phyloP scores from a whole-genome alignment of 1,140 invertebrate species.

The Drosophila lacertosa region DNA sequence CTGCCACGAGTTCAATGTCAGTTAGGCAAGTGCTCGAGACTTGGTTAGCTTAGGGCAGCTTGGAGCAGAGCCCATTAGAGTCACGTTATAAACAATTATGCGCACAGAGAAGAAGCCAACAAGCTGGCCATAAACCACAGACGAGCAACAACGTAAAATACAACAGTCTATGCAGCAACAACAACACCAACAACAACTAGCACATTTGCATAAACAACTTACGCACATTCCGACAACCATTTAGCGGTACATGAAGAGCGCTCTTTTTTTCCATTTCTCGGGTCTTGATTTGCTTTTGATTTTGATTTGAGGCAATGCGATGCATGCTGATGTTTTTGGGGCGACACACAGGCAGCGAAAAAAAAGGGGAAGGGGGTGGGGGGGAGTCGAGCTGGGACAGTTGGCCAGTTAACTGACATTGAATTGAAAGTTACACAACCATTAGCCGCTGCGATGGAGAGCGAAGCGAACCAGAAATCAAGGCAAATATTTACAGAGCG shows the following conservation, averaged over 20 bases:
- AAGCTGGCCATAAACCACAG: constrained; percentile 40
- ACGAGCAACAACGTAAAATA: constrained; percentile 30
- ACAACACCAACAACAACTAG: constrained; percentile 34
- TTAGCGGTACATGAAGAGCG: constrained; percentile 65
- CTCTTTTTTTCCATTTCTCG: constrained; percentile 34
- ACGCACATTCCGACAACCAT: constrained; percentile 67
- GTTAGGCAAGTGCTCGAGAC: constrained; percentile 61
- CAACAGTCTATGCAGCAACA: constrained; percentile 40
- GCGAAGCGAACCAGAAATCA: constrained; percentile 55
- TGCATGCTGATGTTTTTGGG: constrained; percentile 61
- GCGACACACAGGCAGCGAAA: background rate
- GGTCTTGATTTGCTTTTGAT: constrained; percentile 70
- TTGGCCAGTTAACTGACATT: constrained; percentile 67
- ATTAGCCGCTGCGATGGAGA: constrained; percentile 26
- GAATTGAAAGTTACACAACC: constrained; percentile 80
- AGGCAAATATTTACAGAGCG: constrained; percentile 70
- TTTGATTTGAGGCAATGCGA: constrained; percentile 56
- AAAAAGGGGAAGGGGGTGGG: background rate
- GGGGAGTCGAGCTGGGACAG: constrained; percentile 4
- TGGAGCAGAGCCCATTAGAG: constrained; percentile 61
- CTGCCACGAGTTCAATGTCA: constrained; percentile 42
- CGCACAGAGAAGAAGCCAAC: constrained; percentile 35
- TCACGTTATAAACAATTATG: constrained; percentile 78
- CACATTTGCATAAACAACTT: constrained; percentile 76
- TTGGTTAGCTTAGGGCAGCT: constrained; percentile 8